Base-by-base conservation (phyloP, 2,797 vertebrate species). In the Trachops cirrhosus region DNA sequence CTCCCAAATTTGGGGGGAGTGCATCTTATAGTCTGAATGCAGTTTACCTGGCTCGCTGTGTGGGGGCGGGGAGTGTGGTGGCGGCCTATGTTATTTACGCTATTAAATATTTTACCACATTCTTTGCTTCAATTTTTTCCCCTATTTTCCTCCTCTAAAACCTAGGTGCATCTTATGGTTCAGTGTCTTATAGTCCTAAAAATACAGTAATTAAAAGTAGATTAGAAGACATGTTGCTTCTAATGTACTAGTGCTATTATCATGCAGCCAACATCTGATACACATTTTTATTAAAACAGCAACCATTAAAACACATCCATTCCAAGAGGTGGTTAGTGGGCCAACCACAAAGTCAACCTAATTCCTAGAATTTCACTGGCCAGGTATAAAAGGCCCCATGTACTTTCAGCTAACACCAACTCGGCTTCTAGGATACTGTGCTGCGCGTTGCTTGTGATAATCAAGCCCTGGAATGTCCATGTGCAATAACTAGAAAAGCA, bases 301-400 rank as follows among this genome's bases (percentile, higher is more conserved):
- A 95, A 94, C 41, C 74, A 80, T 41, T 57, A 52, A 95, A 85
- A 85, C 24, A 89, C 91, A 83, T 48, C 57, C 73, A 92, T 73
- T 84, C n/a, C 21, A 89, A 52, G 74, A 48, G 10, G 24, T 50
- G 18, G 46, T 9, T 79, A 57, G 32, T 24, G 71, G 24, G 50
- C 22, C 54, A 70, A 80, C 21, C 32, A 92, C n/a, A 37, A 91
- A 59, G 64, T 83, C 86, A 89, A 88, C 48, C n/a, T 77, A 82
- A 92, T 46, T 39, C 64, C 46, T 84, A 91, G 44, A 95, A 96
- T 86, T 71, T 87, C 37, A 91, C 19, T 67, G 39, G 29, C 44
- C 78, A 89, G 32, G 34, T 95, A 9, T 68, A 19, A 37, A 94
- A 94, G 57, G 70, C 12, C 46, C 75, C 41, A 64, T 9, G 19